phyloP scores from a whole-genome alignment of 92 coral and sea anemone species.

The Metridium senile region DNA sequence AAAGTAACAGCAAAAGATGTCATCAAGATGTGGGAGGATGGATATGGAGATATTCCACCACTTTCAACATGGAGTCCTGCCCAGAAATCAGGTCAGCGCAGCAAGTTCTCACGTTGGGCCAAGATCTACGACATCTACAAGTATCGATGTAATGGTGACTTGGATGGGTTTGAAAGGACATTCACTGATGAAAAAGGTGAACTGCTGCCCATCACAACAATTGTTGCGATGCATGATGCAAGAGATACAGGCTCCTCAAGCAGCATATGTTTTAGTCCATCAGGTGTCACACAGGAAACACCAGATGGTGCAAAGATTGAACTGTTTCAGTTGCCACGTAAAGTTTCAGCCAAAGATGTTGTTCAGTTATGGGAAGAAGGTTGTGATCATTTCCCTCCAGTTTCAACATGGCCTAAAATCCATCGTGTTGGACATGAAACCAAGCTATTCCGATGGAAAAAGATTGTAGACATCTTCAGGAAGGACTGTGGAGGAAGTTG shows the following conservation, averaged over 20 bases:
- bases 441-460: constrained; percentile 96
- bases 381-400: constrained; percentile 91
- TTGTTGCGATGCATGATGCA: constrained; percentile 97
- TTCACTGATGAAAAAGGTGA: constrained; percentile 94
- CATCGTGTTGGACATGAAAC: constrained; percentile 99
- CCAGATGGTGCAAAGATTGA: constrained; percentile 66
- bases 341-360: constrained; percentile 94
- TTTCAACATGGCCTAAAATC: constrained; percentile 91
- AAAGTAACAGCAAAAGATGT: constrained; percentile 97
- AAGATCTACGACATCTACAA: constrained; percentile 97
- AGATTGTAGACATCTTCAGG: constrained; percentile 95
- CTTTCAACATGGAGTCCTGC: constrained; percentile 91
- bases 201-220: constrained; percentile 90
- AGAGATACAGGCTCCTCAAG: constrained; percentile 67
- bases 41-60: constrained; percentile 85
- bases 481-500: constrained; percentile 91
- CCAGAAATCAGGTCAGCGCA: constrained; percentile 95
- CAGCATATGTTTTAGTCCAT: constrained; percentile 21
- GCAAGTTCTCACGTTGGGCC: constrained; percentile 99
- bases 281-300: constrained; percentile 29
- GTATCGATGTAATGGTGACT: constrained; percentile 85
- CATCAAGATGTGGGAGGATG: constrained; percentile 91
- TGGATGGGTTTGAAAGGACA: constrained; percentile 74
- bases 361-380: constrained; percentile 97
- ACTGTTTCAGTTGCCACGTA: constrained; percentile 86